phyloP scores from a whole-genome alignment of 1,140 invertebrate genomes.

The Aphaenogaster floridana region DNA sequence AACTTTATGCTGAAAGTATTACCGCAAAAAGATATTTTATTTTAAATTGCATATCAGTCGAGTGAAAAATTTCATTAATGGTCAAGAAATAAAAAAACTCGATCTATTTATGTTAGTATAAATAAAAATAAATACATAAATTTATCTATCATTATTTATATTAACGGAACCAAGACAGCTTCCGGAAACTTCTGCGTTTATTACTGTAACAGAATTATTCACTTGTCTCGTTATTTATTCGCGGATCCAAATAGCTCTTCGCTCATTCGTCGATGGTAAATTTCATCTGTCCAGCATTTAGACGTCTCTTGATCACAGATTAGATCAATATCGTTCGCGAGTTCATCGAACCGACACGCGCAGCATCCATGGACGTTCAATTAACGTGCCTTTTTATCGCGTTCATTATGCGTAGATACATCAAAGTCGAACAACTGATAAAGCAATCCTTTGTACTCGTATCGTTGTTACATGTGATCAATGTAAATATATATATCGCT shows the following conservation, averaged over 20 bases:
- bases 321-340: constrained; percentile 47
- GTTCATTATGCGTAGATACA: neutral
- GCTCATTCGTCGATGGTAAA: neutral
- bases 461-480: constrained; percentile 1
- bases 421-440: neutral
- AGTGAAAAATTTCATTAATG: neutral
- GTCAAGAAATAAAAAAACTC: neutral
- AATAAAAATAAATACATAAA: neutral
- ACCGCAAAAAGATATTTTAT: neutral
- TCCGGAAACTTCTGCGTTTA: neutral
- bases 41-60: neutral
- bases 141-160: too few species aligned
- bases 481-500: neutral
- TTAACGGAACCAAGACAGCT: neutral
- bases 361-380: neutral
- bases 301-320: neutral
- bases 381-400: constrained; percentile 32
- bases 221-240: neutral
- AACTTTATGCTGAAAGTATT: neutral
- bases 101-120: neutral
- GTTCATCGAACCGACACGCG: constrained; percentile 26
- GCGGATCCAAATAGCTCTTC: neutral
- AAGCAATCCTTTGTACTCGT: constrained; percentile 31
- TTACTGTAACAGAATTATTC: neutral
- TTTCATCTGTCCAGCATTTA: constrained; percentile 6